phyloP scores from a whole-genome alignment of 2,797 vertebrate genomes.

The Helicolenus hilgendorfi region DNA sequence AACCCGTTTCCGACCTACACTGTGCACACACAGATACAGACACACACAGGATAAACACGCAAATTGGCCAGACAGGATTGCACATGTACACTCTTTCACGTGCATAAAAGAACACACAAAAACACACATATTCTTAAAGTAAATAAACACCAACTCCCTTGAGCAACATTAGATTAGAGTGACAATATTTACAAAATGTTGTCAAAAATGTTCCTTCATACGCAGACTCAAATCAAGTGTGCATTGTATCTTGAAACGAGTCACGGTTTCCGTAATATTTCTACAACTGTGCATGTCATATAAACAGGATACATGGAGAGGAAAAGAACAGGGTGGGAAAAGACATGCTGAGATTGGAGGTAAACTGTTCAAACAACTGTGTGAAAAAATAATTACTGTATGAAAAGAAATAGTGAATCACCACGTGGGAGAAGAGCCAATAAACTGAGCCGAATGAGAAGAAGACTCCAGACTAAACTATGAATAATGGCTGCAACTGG shows the following conservation, averaged over 20 bases:
- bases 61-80: slow-evolving; percentile 19
- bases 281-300: slow-evolving; percentile 61
- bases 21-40: slow-evolving; percentile 58
- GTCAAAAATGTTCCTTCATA: slow-evolving; percentile 34
- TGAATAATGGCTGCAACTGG: slow-evolving; percentile 14
- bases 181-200: slow-evolving; percentile 62
- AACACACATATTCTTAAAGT: neutral
- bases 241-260: slow-evolving; percentile 70
- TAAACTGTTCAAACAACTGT: slow-evolving; percentile 53
- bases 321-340: slow-evolving; percentile 85
- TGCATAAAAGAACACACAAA: slow-evolving; percentile 12
- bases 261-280: slow-evolving; percentile 79
- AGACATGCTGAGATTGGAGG: slow-evolving; percentile 56
- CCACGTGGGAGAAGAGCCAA: slow-evolving; percentile 17
- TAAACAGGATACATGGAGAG: slow-evolving; percentile 89
- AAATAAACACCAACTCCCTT: neutral
- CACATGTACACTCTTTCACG: slow-evolving; percentile 6
- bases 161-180: slow-evolving; percentile 7
- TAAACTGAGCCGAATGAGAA: slow-evolving; percentile 38
- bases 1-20: slow-evolving; percentile 78
- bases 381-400: slow-evolving; percentile 55
- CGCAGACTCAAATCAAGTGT: slow-evolving; percentile 27
- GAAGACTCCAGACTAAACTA: slow-evolving; percentile 48
- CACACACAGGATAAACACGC: slow-evolving; percentile 39
- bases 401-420: slow-evolving; percentile 49